Conservation (phyloP, 64 coral and sea anemone species). For the Exaiptasia diaphana region DNA sequence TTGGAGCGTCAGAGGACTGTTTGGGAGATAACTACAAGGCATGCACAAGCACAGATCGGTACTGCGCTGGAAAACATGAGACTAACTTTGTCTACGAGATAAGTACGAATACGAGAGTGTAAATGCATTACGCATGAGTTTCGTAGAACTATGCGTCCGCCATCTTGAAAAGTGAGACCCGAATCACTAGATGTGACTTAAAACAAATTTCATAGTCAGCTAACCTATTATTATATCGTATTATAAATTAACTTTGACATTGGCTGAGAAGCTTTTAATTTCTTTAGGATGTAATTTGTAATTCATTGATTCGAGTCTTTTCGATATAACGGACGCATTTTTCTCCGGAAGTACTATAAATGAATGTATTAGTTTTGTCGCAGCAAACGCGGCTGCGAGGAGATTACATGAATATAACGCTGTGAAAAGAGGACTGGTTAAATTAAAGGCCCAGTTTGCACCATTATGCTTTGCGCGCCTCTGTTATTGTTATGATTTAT, state of each 20-base stretch:
- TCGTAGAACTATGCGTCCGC: too few species aligned
- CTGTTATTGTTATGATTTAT: too few species aligned
- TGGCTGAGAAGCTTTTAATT: background rate
- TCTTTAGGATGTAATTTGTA: background rate
- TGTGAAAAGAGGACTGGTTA: too few species aligned
- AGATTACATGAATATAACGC: too few species aligned
- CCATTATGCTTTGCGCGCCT: too few species aligned
- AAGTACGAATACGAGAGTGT: too few species aligned
- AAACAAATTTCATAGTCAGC: background rate
- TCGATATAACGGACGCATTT: too few species aligned
- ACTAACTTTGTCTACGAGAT: slow-evolving; percentile 47
- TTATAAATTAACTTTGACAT: background rate
- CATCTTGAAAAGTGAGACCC: background rate
- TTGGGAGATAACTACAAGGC: background rate
- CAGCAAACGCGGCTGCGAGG: too few species aligned
- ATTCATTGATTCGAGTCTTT: too few species aligned
- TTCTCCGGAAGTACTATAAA: too few species aligned
- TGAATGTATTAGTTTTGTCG: too few species aligned
- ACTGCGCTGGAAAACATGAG: slow-evolving; percentile 4
- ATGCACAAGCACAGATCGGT: background rate
- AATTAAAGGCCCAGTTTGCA: too few species aligned
- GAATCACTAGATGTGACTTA: background rate
- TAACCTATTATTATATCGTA: background rate
- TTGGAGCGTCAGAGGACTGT: background rate
- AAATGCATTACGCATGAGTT: background rate